A percentile compares a stretch with the other conserved stretches of the same genome.
phyloP scores from a whole-genome alignment of 2,113 vertebrate species.

The Rostratula benghalensis region DNA sequence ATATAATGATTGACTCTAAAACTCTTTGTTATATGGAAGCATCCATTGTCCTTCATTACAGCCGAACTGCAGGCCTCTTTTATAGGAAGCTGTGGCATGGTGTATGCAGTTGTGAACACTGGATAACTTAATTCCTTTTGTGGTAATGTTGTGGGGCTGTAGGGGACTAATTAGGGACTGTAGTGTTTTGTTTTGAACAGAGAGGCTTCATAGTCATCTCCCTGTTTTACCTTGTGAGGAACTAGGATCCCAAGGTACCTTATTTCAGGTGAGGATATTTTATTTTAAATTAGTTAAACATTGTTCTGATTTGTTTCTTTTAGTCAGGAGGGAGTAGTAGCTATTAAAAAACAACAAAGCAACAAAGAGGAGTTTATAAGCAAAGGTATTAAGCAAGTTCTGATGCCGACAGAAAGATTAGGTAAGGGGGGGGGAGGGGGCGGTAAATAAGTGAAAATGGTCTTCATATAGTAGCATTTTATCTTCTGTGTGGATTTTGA shows the following conservation, averaged over 20 bases:
- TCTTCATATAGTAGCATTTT: not conserved
- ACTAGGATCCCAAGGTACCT: not conserved
- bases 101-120: not conserved
- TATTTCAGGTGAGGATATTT: slow-evolving; percentile 24
- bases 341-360: not conserved
- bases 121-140: not conserved
- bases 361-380: not conserved
- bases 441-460: not conserved
- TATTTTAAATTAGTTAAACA: slow-evolving; percentile 27
- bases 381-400: not conserved
- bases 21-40: not conserved
- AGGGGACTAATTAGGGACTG: not conserved
- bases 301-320: slow-evolving; percentile 14
- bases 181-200: not conserved
- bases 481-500: not conserved
- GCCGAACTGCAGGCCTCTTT: not conserved
- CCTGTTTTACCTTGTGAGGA: not conserved
- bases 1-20: not conserved
- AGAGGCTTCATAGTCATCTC: not conserved
- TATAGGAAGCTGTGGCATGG: not conserved
- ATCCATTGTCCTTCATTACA: not conserved
- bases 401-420: not conserved
- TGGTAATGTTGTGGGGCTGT: not conserved
- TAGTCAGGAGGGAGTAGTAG: not conserved
- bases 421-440: not conserved